phyloP scores from a whole-genome alignment of 2,888 invertebrate species.

The Heliconius ismenius region DNA sequence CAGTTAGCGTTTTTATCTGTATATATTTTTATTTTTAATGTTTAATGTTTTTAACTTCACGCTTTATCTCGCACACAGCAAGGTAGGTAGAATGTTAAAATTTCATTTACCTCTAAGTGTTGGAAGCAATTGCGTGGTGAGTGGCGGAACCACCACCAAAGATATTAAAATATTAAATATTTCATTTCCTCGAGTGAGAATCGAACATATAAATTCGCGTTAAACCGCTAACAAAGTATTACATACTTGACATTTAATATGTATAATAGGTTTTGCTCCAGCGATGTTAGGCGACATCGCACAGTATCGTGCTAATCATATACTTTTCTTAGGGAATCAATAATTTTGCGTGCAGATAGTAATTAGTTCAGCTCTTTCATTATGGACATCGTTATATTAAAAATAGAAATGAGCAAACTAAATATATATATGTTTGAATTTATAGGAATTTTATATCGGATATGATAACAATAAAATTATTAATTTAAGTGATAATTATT shows the following conservation, averaged over 20 bases:
- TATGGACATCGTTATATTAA: not conserved
- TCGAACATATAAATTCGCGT: not conserved
- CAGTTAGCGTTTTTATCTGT: too few species aligned
- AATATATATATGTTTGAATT: not conserved
- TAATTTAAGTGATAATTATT: not conserved
- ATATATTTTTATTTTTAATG: too few species aligned
- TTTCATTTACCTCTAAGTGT: too few species aligned
- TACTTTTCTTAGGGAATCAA: not conserved
- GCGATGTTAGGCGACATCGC: slow-evolving; percentile 12
- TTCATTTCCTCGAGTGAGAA: too few species aligned
- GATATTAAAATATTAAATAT: too few species aligned
- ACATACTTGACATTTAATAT: not conserved
- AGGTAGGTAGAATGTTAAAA: too few species aligned
- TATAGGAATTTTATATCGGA: too few species aligned
- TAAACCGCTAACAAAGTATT: not conserved
- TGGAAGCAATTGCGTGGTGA: too few species aligned
- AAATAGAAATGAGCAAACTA: not conserved
- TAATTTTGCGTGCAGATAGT: slow-evolving; percentile 20
- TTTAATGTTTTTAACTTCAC: too few species aligned
- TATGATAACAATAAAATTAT: too few species aligned
- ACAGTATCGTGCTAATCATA: slow-evolving; percentile 12
- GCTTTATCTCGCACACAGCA: too few species aligned
- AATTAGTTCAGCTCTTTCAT: not conserved
- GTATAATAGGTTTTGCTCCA: not conserved
- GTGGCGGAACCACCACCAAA: too few species aligned